phyloP scores from a whole-genome alignment of 2,113 vertebrate genomes.

The Siniperca knerii region DNA sequence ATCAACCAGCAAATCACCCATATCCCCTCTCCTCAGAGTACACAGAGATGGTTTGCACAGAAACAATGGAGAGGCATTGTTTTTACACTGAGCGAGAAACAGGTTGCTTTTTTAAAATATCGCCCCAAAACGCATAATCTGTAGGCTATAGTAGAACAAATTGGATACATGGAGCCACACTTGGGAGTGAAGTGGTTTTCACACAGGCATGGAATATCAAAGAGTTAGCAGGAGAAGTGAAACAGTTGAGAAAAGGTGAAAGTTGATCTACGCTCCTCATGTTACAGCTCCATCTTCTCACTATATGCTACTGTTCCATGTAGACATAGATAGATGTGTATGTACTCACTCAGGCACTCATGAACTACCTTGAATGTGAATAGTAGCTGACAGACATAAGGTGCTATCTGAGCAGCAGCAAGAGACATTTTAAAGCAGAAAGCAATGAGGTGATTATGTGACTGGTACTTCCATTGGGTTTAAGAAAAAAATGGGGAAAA shows the following conservation, averaged over 20 bases:
- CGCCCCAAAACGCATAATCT: neutral
- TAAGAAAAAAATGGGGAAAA: neutral
- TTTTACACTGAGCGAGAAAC: slow-evolving; percentile 4
- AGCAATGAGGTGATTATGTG: slow-evolving; percentile 19
- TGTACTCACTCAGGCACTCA: slow-evolving; percentile 2
- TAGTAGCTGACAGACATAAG: slow-evolving; percentile 22
- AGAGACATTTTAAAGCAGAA: slow-evolving; percentile 4
- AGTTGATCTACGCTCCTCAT: slow-evolving; percentile 32
- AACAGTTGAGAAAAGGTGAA: slow-evolving; percentile 34
- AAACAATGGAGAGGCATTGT: neutral
- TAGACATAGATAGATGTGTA: slow-evolving; percentile 48
- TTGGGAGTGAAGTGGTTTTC: slow-evolving; percentile 3
- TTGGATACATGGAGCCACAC: slow-evolving; percentile 30
- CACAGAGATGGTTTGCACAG: slow-evolving; percentile 15
- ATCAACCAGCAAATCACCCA: slow-evolving; percentile 9
- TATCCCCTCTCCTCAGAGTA: slow-evolving; percentile 6
- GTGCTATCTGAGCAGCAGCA: slow-evolving; percentile 22
- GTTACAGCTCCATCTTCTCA: slow-evolving; percentile 58
- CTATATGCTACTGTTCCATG: slow-evolving; percentile 39
- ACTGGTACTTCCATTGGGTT: slow-evolving; percentile 25
- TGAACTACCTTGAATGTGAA: slow-evolving; percentile 25
- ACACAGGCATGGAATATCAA: slow-evolving; percentile 50
- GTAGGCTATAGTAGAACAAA: slow-evolving; percentile 25
- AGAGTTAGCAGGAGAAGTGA: slow-evolving; percentile 37
- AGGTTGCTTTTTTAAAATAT: neutral